Base-by-base conservation (phyloP, 2,113 vertebrate genomes). In the Athene cunicularia region DNA sequence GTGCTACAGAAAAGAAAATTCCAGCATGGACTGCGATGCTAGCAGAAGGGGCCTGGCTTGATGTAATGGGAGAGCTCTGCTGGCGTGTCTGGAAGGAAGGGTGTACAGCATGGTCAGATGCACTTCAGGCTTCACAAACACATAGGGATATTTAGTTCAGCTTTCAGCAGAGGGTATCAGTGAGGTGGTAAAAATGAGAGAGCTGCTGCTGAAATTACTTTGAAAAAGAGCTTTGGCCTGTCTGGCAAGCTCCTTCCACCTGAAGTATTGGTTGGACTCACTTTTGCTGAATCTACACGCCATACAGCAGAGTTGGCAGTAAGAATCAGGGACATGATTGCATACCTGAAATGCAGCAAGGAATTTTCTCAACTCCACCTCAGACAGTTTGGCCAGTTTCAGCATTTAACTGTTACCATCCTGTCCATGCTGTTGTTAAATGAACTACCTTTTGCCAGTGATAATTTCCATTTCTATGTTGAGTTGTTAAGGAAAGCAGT, bases 381-480 rank as follows among this genome's bases (percentile, higher is more conserved):
- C 0, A 0, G 49, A 56, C 18, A 45, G 50, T 39, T 64, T 56
- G 39, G 20, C 35, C 63, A 80, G 20, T n/a, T 87, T 64, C 35
- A 43, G 9, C 80, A 14, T 71, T 63, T 50, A 19, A 5, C 59
- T 74, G 26, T 63, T 45, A 8, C 35, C 45, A 7, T 82, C 26
- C n/a, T 2, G 1, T 45, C 53, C 0, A 0, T 50, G 53, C 59
- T 62, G 1, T 21, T 52, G 8, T 66, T 28, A 47, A 59, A 28
- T 55, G 68, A 67, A 7, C 30, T 55, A 18, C 30, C 23, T 35
- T 47, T 56, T 68, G 35, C 39, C 60, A 47, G 2, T 26, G 75
- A 3, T 26, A 9, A 28, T 83, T 72, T 68, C 24, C 35, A 35
- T 39, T 72, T 30, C 16, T 16, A 0, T 28, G 7, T 19, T 5